phyloP scores from a whole-genome alignment of 2,888 invertebrate genomes.

The Ischnura elegans region DNA sequence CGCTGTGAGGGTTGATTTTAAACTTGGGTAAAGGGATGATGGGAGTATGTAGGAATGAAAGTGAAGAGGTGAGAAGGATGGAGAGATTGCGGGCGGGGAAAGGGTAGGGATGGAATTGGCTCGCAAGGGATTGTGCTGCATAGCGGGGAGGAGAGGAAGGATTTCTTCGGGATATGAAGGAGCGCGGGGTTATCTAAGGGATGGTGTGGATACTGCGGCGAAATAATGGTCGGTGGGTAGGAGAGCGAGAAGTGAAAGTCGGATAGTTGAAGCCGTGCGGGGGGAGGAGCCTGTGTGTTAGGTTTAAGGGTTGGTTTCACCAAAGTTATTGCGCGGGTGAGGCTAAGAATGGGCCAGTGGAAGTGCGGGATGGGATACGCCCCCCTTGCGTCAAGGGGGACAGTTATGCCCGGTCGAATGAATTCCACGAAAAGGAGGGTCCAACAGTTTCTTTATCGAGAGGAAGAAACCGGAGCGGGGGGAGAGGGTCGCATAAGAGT shows the following conservation, averaged over 20 bases:
- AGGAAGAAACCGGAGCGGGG: background rate
- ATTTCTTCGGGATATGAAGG: background rate
- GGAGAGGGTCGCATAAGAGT: background rate
- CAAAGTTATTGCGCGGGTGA: slow-evolving; percentile 35
- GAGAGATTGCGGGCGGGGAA: background rate
- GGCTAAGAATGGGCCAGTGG: background rate
- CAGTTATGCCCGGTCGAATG: slow-evolving; percentile 2
- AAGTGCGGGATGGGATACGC: background rate
- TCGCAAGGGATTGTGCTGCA: background rate
- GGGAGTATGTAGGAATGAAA: background rate
- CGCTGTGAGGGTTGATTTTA: background rate
- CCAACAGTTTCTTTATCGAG: slow-evolving; percentile 3
- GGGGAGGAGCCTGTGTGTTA: slow-evolving; percentile 3
- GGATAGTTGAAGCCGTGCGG: background rate
- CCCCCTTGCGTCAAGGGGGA: too few relatives aligned
- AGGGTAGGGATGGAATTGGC: background rate
- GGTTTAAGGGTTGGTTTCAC: slow-evolving; percentile 50
- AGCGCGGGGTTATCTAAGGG: background rate
- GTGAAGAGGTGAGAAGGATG: background rate
- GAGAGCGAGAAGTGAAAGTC: background rate
- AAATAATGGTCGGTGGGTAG: background rate
- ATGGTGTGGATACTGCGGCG: background rate
- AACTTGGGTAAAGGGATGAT: background rate
- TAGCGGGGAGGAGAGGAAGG: background rate
- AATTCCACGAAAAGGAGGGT: background rate